Base-by-base conservation (phyloP, 2,113 vertebrate genomes). In the Silurus asotus region DNA sequence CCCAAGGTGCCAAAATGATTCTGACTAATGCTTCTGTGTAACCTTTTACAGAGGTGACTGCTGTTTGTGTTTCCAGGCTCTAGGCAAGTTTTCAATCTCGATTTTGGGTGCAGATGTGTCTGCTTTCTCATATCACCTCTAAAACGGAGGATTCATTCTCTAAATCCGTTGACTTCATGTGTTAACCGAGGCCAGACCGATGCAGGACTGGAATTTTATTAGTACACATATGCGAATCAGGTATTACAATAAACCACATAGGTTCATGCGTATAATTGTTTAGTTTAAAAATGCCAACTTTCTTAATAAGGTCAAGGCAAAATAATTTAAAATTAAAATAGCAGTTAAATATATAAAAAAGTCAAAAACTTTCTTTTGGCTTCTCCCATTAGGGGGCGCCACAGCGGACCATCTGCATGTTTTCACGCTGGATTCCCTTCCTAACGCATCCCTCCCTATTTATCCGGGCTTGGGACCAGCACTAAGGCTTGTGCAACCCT, bases 91-190 rank as follows among this genome's bases (percentile, higher is more conserved):
- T 59, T 78, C 55, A 28, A 17, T 20, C 55, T 14, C 67, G 13
- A 8, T 67, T 88, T 85, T 81, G 8, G 23, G 28, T 11, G 64
- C 58, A 85, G 51, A 75, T 48, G 83, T 69, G 58, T 51, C 67
- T 17, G 0, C 23, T 5, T 23, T 8, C 48, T 74, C 37, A 4
- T 74, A 74, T 74, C 48, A 10, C 48, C 48, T 74, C 48, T 4
- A 5, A 45, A 49, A 23, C 17, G 11, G 17, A 48, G 28, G 28
- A 69, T 69, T 69, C 14, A 37, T 37, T 45, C n/a, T 28, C 64
- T 65, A 28, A 67, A 28, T 25, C 25, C 25, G 3, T 0, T 6
- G 13, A 28, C 25, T 0, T 37, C 9, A 37, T 37, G 28, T 72
- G 14, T 69, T 69, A 13, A 37, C 15, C 17, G 9, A 70, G 17